Evolutionary conservation across 2,113 vertebrate genomes (phyloP), one percentile per base, ranked within the genome.

Genomic region (Lipotes vexillifer): DNA sequence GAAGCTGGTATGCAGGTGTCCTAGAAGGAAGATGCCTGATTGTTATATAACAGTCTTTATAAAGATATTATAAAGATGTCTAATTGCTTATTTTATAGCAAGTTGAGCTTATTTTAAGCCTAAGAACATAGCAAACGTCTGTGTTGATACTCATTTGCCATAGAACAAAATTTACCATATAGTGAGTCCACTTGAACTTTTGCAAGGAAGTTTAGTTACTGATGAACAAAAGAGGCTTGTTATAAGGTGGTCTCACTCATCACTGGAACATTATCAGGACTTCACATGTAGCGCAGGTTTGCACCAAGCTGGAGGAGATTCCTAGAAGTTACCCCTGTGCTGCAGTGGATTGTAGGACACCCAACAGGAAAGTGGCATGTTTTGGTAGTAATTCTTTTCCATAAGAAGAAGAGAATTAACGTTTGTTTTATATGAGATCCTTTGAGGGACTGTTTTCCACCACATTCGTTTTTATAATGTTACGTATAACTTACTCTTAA

Each of bases 371-470:
- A 55, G 33, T 74, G 72, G 86, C 87, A 29, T 14, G 33, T 81
- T 94, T 88, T 94, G 65, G 33, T 92, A 68, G 25, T 93, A 27
- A 69, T 81, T 93, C 21, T 91, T 95, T 94, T 81, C n/a, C 52
- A 74, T 38, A 57, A 27, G 46, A 68, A 95, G 23, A 91, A 77
- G 36, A 61, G 63, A 83, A 75, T 94, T 78, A 20, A 41, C 66
- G 8, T 86, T 71, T 88, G 49, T 87, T 95, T 92, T 90, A 29
- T 29, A 68, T 57, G 25, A 88, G 21, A 29, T 21, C 36, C 71
- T 96, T 83, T 71, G 68, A 91, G 33, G 52, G n/a, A n/a, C 6
- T 46, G 29, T 63, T 75, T 41, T 74, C 9, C 59, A 36, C 68
- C 61, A 36, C 46, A 31, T 77, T 94, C 74, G n/a, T 61, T 69